Conservation (phyloP, 1,140 invertebrate species). For the Pseudomyrmex dendroicus region DNA sequence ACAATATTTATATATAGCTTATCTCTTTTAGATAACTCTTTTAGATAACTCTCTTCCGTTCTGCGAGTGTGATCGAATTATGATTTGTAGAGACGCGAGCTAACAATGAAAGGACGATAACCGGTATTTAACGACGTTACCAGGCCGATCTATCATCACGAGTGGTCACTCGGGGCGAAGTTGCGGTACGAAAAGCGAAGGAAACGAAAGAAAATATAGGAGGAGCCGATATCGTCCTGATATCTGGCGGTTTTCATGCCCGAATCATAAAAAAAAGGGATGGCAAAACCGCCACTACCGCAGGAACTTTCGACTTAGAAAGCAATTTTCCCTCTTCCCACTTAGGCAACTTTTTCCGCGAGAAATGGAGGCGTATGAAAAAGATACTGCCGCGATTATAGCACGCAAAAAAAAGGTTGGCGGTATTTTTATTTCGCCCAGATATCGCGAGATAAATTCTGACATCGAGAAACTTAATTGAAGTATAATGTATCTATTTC, state of each 20-base stretch:
- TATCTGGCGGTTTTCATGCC: slow-evolving; percentile 43
- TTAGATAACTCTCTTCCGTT: background rate
- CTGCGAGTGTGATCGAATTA: slow-evolving; percentile 45
- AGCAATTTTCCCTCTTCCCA: slow-evolving; percentile 70
- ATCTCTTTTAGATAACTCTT: too few species aligned
- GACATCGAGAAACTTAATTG: slow-evolving; percentile 38
- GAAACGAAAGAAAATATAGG: slow-evolving; percentile 52
- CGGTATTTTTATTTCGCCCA: slow-evolving; percentile 50
- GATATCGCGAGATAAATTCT: slow-evolving; percentile 30
- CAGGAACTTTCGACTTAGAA: slow-evolving; percentile 71
- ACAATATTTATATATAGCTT: background rate
- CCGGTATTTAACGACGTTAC: slow-evolving; percentile 72
- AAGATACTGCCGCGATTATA: slow-evolving; percentile 55
- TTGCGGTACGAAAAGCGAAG: slow-evolving; percentile 65
- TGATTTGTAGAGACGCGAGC: slow-evolving; percentile 54
- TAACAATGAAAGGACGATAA: slow-evolving; percentile 69
- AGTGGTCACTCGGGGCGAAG: slow-evolving; percentile 65
- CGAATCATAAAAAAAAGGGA: slow-evolving; percentile 30
- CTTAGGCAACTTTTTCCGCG: slow-evolving; percentile 59
- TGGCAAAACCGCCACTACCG: slow-evolving; percentile 69
- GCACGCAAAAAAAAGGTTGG: slow-evolving; percentile 56
- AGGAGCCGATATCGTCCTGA: slow-evolving; percentile 34
- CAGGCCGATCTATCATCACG: slow-evolving; percentile 67
- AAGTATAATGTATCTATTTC: background rate
- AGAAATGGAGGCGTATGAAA: slow-evolving; percentile 58